Evolutionary conservation across 2,113 vertebrate species (phyloP).

Genomic region (Pangasianodon hypophthalmus): DNA sequence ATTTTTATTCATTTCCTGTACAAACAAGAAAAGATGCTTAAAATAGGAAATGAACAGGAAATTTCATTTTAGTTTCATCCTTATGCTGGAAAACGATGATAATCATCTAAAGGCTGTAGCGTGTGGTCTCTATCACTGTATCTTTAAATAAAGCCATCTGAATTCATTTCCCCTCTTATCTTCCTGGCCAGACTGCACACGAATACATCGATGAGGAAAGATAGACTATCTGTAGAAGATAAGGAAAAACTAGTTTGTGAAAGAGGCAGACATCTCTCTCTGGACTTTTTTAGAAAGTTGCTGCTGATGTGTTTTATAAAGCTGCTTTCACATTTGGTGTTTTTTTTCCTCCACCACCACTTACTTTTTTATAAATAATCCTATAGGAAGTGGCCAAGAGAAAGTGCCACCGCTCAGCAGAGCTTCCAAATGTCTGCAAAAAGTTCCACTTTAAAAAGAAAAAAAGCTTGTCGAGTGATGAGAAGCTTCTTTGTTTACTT

Average conservation of each 20-base stretch:
- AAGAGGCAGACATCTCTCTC: neutral
- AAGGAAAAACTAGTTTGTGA: neutral
- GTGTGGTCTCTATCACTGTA: neutral
- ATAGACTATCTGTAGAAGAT: constrained; percentile 11
- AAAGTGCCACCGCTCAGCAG: neutral
- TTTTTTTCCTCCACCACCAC: neutral
- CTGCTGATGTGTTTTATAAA: neutral
- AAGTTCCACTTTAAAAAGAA: neutral
- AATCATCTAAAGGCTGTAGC: neutral
- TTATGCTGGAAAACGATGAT: neutral
- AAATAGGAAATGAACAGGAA: constrained; percentile 14
- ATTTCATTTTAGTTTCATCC: constrained; percentile 3
- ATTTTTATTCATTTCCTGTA: neutral
- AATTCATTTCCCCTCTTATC: constrained; percentile 26
- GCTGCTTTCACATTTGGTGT: neutral
- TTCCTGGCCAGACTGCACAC: constrained; percentile 1
- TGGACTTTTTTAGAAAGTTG: neutral
- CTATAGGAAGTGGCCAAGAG: neutral
- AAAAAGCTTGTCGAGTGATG: no score
- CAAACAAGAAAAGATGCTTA: neutral
- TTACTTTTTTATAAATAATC: neutral
- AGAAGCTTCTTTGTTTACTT: neutral
- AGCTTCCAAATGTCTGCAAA: neutral
- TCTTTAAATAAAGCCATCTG: constrained; percentile 20
- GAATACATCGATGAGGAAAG: neutral